Evolutionary conservation across 2,797 vertebrate species (phyloP), one percentile per base, ranked within the genome.

Genomic region (Gila robusta): DNA sequence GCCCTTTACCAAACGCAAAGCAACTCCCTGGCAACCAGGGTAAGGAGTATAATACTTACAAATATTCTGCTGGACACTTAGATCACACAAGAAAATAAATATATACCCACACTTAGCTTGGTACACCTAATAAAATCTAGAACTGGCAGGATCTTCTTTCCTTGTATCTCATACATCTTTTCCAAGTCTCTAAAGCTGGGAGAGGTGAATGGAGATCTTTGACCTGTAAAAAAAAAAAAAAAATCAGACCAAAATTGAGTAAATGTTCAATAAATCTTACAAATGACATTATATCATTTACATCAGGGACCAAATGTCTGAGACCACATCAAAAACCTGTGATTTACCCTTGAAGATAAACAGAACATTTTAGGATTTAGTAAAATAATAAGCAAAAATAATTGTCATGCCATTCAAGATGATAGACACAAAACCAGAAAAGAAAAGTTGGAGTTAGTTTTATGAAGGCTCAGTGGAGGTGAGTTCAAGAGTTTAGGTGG

Each of bases 71-170:
- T 76, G 32, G n/a, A 64, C 47, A 59, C 35, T 70, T 44, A 71
- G 28, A 67, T 44, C 73, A 39, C 21, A 44, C 64, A 44, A 79
- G 67, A 83, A 74, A 28, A 12, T 14, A 74, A 59, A 85, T 82
- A 87, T 87, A 85, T 91, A 94, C 93, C 89, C 90, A 95, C 93
- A 32, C 89, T 90, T 86, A 95, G 78, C 90, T 94, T 94, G 64
- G 93, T 96, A 90, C 93, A 93, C 87, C 92, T 90, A 69, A 95
- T 94, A 73, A 97, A 94, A 91, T 96, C 93, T 90, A 95, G 39
- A 56, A 94, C 74, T 19, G 94, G 92, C 86, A 96, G 76, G 19
- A 96, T 91, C 39, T 73, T 91, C 79, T 91, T 93, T 32, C 90
- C 85, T 59, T 91, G 90, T 6, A 84, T 92, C 52, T 94, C 90